Conservation (phyloP, 2,888 invertebrate genomes). For the Autographa gamma region DNA sequence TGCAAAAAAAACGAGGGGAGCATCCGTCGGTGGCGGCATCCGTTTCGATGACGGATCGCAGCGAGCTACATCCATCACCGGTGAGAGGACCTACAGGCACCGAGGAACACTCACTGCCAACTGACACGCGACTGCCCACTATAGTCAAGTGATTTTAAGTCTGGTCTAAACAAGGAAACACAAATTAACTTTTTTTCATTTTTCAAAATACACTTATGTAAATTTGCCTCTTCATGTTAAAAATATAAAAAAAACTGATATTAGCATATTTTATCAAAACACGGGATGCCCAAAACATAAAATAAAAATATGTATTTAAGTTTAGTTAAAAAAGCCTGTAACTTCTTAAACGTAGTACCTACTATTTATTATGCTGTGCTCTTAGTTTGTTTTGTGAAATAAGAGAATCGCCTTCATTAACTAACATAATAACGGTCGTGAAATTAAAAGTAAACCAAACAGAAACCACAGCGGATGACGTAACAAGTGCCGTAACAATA, state of each 20-base stretch:
- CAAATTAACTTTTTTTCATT: background rate
- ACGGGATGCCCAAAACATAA: background rate
- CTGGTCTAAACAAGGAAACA: background rate
- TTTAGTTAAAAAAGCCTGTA: background rate
- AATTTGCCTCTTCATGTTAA: too few relatives aligned
- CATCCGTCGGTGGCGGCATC: conserved; percentile 63
- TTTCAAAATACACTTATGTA: too few relatives aligned
- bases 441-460: conserved; percentile 46
- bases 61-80: conserved; percentile 67
- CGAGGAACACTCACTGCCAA: conserved; percentile 23
- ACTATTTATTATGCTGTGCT: background rate
- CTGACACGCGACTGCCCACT: conserved; percentile 5
- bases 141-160: background rate
- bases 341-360: background rate
- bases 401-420: conserved; percentile 13
- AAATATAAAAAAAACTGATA: background rate
- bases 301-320: too few relatives aligned
- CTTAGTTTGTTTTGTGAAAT: background rate
- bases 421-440: conserved; percentile 23
- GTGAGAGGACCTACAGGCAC: conserved; percentile 41
- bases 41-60: conserved; percentile 67
- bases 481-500: conserved; percentile 41
- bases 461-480: conserved; percentile 49
- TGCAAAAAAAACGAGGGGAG: conserved; percentile 65
- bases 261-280: background rate